Evolutionary conservation across 2,888 invertebrate genomes (phyloP), one percentile per base, ranked within the genome.

Genomic region (Ornithoptera priamus): DNA sequence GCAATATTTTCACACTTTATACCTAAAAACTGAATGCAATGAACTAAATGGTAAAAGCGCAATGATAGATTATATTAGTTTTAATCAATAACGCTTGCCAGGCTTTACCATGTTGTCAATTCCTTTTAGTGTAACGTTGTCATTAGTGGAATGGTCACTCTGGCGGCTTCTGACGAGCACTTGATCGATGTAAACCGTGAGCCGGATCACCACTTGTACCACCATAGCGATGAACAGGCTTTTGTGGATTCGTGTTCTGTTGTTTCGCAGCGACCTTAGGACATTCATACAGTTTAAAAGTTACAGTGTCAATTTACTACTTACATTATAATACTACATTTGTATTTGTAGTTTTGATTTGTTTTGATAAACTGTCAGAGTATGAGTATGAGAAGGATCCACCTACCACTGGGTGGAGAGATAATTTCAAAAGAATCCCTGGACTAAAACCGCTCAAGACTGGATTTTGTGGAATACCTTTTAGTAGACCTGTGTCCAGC

Each of bases 221-320:
- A 96, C 93, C 93, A 97, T 97, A 2, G 97, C 97, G 58, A 95
- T 92, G 86, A 97, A 98, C 68, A 97, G 93, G 85, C 97, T 96
- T 86, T 96, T 96, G 87, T 97, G 98, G 76, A 97, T 97, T 77
- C 96, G 94, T 0, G 97, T 98, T 64, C 97, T 94, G 79, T 95
- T 96, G 82, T 97, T 98, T 71, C 95, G 94, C 62, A 98, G 86
- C 62, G 95, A 95, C 80, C 97, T 97, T 97, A 87, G 7, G 59
- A 24, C 12, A 72, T 10, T n/a, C 5, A 53, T 53, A 53, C 3
- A 17, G 1, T 46, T 12, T 3, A 4, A 2, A 4, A 46, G 46
- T 53, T 53, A 53, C 1, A 12, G 6, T 18, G 6, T 18, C 7
- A 53, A 53, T 53, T 53, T 53, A 18, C 3, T 5, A n/a, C 0